Evolutionary conservation across 2,797 vertebrate genomes (phyloP).

Genomic region (Chiroxiphia lanceolata): DNA sequence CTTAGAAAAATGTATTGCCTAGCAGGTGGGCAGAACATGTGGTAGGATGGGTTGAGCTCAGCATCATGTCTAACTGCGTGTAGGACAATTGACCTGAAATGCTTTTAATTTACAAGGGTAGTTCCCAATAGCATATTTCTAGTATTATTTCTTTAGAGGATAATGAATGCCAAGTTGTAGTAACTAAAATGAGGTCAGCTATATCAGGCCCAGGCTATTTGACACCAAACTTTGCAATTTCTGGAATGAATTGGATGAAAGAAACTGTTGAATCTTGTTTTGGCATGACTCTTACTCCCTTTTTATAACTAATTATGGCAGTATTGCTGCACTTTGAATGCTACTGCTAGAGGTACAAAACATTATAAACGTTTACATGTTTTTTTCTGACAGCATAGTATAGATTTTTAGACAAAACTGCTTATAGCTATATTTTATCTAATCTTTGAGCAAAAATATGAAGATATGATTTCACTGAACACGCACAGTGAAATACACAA

Average conservation of each 20-base stretch:
- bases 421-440: neutral
- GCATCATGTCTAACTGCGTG: neutral
- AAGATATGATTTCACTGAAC: neutral
- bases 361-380: neutral
- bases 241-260: slow-evolving; percentile 5
- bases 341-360: neutral
- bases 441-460: neutral
- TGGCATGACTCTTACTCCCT: neutral
- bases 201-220: neutral
- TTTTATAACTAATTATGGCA: neutral
- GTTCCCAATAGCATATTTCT: neutral
- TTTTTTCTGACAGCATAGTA: neutral
- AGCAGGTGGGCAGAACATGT: neutral
- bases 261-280: neutral
- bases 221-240: slow-evolving; percentile 18
- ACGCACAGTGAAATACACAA: neutral
- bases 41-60: neutral
- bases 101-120: slow-evolving; percentile 22
- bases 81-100: neutral
- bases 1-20: neutral
- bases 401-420: neutral
- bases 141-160: slow-evolving; percentile 11
- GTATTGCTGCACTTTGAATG: neutral
- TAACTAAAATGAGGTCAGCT: slow-evolving; percentile 26
- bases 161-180: slow-evolving; percentile 10